Evolutionary conservation across 53 echinoderm and acorn worm genomes (phyloP).

Genomic region (Paracentrotus lividus): DNA sequence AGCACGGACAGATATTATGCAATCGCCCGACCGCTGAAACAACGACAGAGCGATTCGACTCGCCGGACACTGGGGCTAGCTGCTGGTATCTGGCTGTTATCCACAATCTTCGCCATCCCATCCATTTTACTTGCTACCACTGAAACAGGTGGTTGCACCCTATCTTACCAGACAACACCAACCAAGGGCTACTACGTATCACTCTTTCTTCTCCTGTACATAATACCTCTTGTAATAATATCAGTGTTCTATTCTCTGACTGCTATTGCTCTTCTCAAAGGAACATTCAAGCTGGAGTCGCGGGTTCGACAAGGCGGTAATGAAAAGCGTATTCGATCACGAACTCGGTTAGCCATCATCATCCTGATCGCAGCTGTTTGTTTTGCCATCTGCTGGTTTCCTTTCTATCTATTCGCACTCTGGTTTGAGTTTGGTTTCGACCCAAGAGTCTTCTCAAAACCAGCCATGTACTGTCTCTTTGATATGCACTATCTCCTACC

Average conservation of each 20-base stretch:
- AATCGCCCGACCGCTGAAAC: conserved; percentile 87
- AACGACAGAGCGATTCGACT: conserved; percentile 82
- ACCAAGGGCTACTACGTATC: conserved; percentile 74
- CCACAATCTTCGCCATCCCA: conserved; percentile 76
- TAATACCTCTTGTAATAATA: conserved; percentile 81
- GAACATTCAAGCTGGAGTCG: conserved; percentile 69
- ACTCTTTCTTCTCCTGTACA: conserved; percentile 82
- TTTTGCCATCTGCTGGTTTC: conserved; percentile 93
- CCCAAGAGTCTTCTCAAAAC: conserved; percentile 66
- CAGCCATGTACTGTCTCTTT: conserved; percentile 75
- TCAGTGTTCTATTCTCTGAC: conserved; percentile 88
- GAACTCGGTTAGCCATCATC: conserved; percentile 88
- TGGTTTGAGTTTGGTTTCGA: conserved; percentile 85
- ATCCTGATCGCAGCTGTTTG: conserved; percentile 88
- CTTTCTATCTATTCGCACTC: conserved; percentile 79
- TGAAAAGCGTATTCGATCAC: conserved; percentile 83
- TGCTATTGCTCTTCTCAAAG: conserved; percentile 81
- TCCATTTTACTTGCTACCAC: conserved; percentile 68
- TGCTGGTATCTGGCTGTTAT: conserved; percentile 79
- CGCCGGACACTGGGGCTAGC: conserved; percentile 78
- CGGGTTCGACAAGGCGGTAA: conserved; percentile 78
- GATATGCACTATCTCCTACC: conserved; percentile 81
- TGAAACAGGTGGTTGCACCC: conserved; percentile 51
- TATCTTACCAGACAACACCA: conserved; percentile 58
- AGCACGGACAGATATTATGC: conserved; percentile 95